phyloP scores from a whole-genome alignment of 2,113 vertebrate species.

The Xenopus borealis region DNA sequence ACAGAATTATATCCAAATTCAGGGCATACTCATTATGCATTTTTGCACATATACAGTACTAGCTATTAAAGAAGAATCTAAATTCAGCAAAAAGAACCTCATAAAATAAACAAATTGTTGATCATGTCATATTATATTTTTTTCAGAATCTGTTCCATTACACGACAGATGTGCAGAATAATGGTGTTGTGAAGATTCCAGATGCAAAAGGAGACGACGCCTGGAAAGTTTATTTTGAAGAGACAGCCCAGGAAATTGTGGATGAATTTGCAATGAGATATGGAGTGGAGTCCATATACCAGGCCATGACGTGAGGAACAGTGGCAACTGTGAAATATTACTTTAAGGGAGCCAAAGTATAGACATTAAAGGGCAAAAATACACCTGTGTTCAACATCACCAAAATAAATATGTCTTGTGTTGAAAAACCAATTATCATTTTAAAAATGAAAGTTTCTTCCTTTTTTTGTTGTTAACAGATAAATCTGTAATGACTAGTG shows the following conservation, averaged over 20 bases:
- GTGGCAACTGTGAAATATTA: neutral
- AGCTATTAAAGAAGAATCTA: too few relatives aligned
- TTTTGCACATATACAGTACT: too few relatives aligned
- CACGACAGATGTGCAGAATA: conserved; percentile 96
- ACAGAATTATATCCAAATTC: too few relatives aligned
- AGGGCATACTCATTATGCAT: neutral
- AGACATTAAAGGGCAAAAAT: neutral
- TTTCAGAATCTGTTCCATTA: conserved; percentile 94
- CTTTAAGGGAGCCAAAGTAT: neutral
- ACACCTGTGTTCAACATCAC: neutral
- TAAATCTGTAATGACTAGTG: too few relatives aligned
- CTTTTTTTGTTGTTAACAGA: too few relatives aligned
- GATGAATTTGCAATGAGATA: conserved; percentile 99
- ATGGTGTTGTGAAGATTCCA: conserved; percentile 91
- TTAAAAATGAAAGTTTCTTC: too few relatives aligned
- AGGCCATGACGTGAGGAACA: conserved; percentile 93
- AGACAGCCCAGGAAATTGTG: conserved; percentile 95
- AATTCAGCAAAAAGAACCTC: too few relatives aligned
- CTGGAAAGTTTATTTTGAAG: conserved; percentile 98
- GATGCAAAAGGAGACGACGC: conserved; percentile 96
- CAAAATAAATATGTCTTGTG: neutral
- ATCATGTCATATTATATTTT: neutral
- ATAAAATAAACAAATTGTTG: too few relatives aligned
- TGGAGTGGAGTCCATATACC: conserved; percentile 97
- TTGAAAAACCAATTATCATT: too few relatives aligned